Base-by-base conservation (phyloP, 1,140 invertebrate genomes). In the Drosophila murphyi region DNA sequence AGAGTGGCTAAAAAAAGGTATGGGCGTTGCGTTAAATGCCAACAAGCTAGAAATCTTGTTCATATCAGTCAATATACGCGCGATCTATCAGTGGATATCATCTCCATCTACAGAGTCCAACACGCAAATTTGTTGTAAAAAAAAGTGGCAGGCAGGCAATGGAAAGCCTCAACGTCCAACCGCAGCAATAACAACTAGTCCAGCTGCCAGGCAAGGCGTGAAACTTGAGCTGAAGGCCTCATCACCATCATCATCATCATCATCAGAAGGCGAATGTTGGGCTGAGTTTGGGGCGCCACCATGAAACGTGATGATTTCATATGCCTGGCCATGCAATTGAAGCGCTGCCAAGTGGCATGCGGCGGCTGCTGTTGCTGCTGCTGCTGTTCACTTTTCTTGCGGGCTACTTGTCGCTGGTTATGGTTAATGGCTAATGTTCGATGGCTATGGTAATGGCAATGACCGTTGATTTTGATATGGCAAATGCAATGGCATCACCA, bases 81-180 rank as follows among this genome's bases (percentile, higher is more conserved):
- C 35, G 7, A 56, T 62, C 72, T 62, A 57, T 68, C 50, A 52
- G n/a, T 34, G 3, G 20, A 20, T 20, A 20, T 20, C 20, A 20
- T 20, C 20, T 20, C 20, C 50, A 69, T 73, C 54, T 51, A 50
- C 29, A n/a, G 10, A 55, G 65, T 6, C 64, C 50, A 71, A 72
- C 73, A 76, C 69, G 73, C 73, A 72, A 76, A 76, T 76, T 76
- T 71, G 52, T 43, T 76, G 60, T 71, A 64, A 71, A 63, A 59
- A 39, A 63, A 56, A 62, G 39, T 41, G 35, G 10, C 55, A 57
- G 35, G 10, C 55, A 57, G 63, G 54, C 54, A 65, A 67, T 32
- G 62, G 62, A 52, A 65, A 67, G 37, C 52, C 45, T 20, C 61
- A 45, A 29, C 41, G 28, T 29, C 20, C 39, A 62, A 34, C 50